These are phyloP conservation scores for Leuctra nigra DNA, from an alignment of 2,888 invertebrate species.

Conservation along the genomic window DNA sequence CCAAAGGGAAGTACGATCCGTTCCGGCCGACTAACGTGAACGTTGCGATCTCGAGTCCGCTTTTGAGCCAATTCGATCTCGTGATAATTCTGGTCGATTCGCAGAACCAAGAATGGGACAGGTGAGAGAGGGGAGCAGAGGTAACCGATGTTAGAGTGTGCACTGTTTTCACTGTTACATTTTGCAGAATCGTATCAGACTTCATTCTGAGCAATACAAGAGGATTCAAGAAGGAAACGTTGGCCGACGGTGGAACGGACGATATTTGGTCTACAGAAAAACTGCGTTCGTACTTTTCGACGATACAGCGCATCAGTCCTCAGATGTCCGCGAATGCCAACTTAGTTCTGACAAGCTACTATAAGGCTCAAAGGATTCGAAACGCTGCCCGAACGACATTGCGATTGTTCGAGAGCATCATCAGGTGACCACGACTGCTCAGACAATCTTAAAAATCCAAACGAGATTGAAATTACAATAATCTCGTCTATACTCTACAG, in stretches of 20 bases:
- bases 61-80: constrained; percentile 81
- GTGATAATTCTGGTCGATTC: constrained; percentile 72
- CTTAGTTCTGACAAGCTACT: constrained; percentile 63
- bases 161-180: no score
- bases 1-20: constrained; percentile 64
- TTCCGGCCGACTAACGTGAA: constrained; percentile 59
- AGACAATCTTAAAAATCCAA: no score
- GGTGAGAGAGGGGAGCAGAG: no score
- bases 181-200: constrained; percentile 41
- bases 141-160: no score
- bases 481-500: no score
- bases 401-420: constrained; percentile 76
- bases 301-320: constrained; percentile 62
- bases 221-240: constrained; percentile 28
- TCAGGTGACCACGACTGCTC: constrained; percentile 58
- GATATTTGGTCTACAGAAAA: constrained; percentile 50
- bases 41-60: constrained; percentile 67
- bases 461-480: no score
- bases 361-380: constrained; percentile 62
- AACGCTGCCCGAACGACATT: constrained; percentile 79
- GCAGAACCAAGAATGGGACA: constrained; percentile 73
- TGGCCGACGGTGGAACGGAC: constrained; percentile 22
- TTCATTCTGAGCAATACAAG: constrained; percentile 44
- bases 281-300: constrained; percentile 68
- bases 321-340: constrained; percentile 59